phyloP scores from a whole-genome alignment of 2,888 invertebrate species.

The Seladonia tumulorum region DNA sequence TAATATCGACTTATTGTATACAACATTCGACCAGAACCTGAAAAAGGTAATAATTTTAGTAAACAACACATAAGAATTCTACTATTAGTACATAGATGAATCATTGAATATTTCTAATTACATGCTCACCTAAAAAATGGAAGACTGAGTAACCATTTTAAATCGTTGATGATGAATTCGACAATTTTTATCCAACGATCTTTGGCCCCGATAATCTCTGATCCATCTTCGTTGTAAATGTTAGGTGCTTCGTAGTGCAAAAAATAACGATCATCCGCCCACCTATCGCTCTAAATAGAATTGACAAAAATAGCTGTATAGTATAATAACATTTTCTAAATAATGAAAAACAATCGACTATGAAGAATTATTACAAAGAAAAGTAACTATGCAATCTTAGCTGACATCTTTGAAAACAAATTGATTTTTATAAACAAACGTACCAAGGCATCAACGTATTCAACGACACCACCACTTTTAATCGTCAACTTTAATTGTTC shows the following conservation, averaged over 20 bases:
- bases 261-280: constrained; percentile 86
- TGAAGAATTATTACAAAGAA: neutral
- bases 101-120: neutral
- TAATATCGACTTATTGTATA: constrained; percentile 88
- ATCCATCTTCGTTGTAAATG: constrained; percentile 83
- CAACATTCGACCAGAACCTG: constrained; percentile 90
- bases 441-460: constrained; percentile 88
- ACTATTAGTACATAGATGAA: neutral
- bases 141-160: constrained; percentile 89
- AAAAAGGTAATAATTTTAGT: constrained; percentile 10
- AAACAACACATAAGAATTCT: neutral
- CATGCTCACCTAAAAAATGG: constrained; percentile 87
- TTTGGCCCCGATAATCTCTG: constrained; percentile 86
- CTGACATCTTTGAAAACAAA: neutral
- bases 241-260: constrained; percentile 87
- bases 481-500: constrained; percentile 84
- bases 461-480: constrained; percentile 85
- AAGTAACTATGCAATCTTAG: neutral
- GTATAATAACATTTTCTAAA: neutral
- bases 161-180: constrained; percentile 87
- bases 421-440: constrained; percentile 69
- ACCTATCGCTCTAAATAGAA: constrained; percentile 85
- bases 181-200: constrained; percentile 89
- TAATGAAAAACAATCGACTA: neutral
- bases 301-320: neutral